Evolutionary conservation across 2,113 vertebrate genomes (phyloP), one percentile per base, ranked within the genome.

Genomic region (Apaloderma vittatum): DNA sequence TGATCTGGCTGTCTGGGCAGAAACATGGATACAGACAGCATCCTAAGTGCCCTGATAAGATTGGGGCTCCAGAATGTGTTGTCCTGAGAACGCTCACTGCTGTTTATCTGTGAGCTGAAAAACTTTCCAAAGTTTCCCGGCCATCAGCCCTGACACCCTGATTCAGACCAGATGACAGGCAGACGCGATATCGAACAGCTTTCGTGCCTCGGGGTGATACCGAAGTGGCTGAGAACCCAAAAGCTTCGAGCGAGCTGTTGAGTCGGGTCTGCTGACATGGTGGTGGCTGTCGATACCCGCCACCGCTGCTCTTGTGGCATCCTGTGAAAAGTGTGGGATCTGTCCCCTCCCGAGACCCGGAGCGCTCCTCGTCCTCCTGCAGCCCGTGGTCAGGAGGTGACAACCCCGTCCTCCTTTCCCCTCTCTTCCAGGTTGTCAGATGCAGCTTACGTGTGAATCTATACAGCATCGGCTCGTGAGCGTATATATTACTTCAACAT

Each of bases 41-140:
- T 86, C 94, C 86, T 94, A 97, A 98, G 98, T 97, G 95, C 68
- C 63, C 89, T 93, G 98, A 98, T 98, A 97, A 98, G 98, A 98
- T 97, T 94, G 84, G 52, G 49, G 21, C 90, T 96, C 32, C 74
- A 95, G 97, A 97, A 97, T 96, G 93, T 97, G 97, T 97, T 86
- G 91, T 94, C 94, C 95, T 95, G 97, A 97, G 96, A 97, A 98
- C n/a, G 8, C 75, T 93, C 45, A 49, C 96, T 96, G 93, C 93
- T 82, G 40, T 83, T 97, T 98, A 98, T 98, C 98, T 97, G 77
- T 1, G 3, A 84, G 65, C 94, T 85, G 91, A 91, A 91, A 97
- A 97, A 97, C 96, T 94, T 97, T 97, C 98, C 96, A 30, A 97
- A 97, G 94, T 77, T 88, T 76, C 93, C 93, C 92, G 2, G 94